These are phyloP conservation scores for Artemia franciscana DNA, from an alignment of 1,140 invertebrate genomes.

Conservation along the genomic window DNA sequence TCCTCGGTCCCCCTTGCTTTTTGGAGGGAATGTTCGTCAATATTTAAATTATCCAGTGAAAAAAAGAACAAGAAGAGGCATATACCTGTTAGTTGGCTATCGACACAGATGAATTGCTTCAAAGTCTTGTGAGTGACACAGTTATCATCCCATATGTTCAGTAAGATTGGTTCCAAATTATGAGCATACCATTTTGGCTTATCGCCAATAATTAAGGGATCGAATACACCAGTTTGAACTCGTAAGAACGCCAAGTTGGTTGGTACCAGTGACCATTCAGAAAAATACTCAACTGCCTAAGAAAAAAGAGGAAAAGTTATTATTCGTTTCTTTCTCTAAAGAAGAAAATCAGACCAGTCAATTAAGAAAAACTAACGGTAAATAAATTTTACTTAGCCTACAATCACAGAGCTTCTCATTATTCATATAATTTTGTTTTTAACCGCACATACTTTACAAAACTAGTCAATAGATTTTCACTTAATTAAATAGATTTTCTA, in stretches of 20 bases:
- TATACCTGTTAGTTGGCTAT: not conserved
- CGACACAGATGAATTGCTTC: constrained; percentile 1
- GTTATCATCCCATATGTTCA: constrained; percentile 70
- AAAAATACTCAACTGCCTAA: constrained; percentile 89
- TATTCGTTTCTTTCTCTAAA: not conserved
- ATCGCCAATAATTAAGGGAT: constrained; percentile 84
- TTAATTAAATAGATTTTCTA: too few species aligned
- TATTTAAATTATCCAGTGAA: too few species aligned
- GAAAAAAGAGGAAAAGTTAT: constrained; percentile 9
- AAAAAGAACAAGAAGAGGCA: too few species aligned
- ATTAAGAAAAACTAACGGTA: not conserved
- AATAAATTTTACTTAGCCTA: too few species aligned
- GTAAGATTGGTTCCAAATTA: constrained; percentile 62
- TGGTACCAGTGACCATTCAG: constrained; percentile 91
- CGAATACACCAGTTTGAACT: constrained; percentile 85
- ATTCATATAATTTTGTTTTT: too few species aligned
- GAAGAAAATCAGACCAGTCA: not conserved
- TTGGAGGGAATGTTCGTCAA: too few species aligned
- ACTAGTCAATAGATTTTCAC: too few species aligned
- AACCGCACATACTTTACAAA: too few species aligned
- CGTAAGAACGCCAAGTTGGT: constrained; percentile 89
- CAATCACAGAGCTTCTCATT: too few species aligned
- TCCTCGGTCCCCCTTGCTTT: too few species aligned
- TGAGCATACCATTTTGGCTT: constrained; percentile 86
- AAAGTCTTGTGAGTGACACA: constrained; percentile 20